These are phyloP conservation scores for Eremobia ochroleuca DNA, from an alignment of 2,888 invertebrate species.

Conservation along the genomic window DNA sequence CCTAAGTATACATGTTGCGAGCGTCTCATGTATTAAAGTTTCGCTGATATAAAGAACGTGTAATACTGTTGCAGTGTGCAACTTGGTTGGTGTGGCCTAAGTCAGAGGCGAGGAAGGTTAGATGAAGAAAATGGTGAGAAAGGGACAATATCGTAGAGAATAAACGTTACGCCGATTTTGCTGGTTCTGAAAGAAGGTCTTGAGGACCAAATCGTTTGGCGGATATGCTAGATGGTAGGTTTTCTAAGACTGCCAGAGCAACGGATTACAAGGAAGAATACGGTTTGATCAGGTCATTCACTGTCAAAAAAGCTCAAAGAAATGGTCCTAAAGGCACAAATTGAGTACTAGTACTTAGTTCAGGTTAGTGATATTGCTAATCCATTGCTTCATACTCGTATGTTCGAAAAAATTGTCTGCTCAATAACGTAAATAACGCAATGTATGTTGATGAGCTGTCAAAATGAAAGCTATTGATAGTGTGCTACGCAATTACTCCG, in stretches of 20 bases:
- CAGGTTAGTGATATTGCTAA: too few species aligned
- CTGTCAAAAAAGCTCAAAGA: background rate
- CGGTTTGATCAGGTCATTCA: background rate
- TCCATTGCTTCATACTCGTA: too few species aligned
- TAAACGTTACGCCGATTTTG: background rate
- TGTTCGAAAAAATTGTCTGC: too few species aligned
- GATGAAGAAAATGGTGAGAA: background rate
- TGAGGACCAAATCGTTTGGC: background rate
- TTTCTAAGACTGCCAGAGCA: background rate
- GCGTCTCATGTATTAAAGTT: constrained; percentile 59
- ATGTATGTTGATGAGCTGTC: too few species aligned
- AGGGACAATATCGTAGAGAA: background rate
- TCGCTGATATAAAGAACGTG: constrained; percentile 48
- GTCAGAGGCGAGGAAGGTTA: constrained; percentile 17
- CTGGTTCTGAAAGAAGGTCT: background rate
- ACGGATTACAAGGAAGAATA: background rate
- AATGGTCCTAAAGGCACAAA: background rate
- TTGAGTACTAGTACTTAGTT: too few species aligned
- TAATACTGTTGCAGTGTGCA: constrained; percentile 54
- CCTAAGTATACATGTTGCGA: constrained; percentile 46
- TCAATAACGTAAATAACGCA: too few species aligned
- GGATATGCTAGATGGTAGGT: background rate
- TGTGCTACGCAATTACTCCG: too few species aligned
- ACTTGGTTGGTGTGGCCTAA: constrained; percentile 59
- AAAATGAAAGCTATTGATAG: too few species aligned